Evolutionary conservation across 2,797 vertebrate genomes (phyloP).

Genomic region (Gallinago nigripennis): DNA sequence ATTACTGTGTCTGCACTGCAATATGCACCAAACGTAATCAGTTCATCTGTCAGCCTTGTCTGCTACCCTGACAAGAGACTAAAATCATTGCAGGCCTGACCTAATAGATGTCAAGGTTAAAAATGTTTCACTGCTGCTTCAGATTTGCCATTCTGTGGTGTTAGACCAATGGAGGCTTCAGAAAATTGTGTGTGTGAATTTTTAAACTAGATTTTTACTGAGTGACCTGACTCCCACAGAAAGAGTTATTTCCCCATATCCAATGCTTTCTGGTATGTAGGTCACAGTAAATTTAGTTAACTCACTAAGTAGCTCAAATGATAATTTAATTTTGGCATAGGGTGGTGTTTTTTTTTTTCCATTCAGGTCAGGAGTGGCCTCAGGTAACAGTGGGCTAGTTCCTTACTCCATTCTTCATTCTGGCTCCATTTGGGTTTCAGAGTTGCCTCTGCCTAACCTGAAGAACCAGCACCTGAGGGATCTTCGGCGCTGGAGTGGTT

Average conservation of each 20-base stretch:
- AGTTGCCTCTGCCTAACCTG: background rate
- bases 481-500: background rate
- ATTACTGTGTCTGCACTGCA: conserved; percentile 38
- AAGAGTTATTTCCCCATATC: background rate
- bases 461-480: background rate
- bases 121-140: background rate
- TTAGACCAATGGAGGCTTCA: background rate
- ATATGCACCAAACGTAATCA: conserved; percentile 6
- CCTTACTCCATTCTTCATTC: background rate
- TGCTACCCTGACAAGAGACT: background rate
- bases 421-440: background rate
- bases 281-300: conserved; percentile 67
- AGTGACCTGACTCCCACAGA: background rate
- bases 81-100: background rate
- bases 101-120: background rate
- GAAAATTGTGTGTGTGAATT: background rate
- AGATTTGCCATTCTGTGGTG: background rate
- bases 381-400: background rate
- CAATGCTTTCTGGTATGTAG: conserved; percentile 42
- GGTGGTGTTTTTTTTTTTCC: background rate
- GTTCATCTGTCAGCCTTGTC: background rate
- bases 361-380: conserved; percentile 56
- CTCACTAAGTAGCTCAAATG: conserved; percentile 43
- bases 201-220: conserved; percentile 4
- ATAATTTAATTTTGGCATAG: conserved; percentile 47